Base-by-base conservation (phyloP, 2,888 invertebrate genomes). In the Drosophila gaucha region DNA sequence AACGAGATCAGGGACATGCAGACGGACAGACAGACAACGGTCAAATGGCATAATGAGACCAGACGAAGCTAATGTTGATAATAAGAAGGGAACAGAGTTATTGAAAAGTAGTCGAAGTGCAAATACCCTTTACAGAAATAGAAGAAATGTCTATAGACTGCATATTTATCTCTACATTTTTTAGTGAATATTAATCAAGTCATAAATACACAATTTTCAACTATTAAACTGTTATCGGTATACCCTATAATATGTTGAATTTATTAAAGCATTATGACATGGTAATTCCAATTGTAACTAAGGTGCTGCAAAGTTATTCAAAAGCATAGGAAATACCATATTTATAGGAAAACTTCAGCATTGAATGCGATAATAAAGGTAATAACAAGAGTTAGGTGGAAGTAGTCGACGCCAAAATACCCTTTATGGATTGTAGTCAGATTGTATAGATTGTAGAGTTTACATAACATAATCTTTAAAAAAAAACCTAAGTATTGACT, bases 1-100 rank as follows among this genome's bases (percentile, higher is more conserved):
- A 83, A 80, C 68, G 85, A 83, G 83, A 86, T 83, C 83, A 84
- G 82, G 85, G 82, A 67, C 75, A 68, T 30, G 50, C 46, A 74
- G 74, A 51, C n/a, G 20, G 24, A 35, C 18, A 20, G 14, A 14
- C 24, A 31, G n/a, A 46, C 50, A 78, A 57, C 58, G 56, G 64
- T 64, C 67, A 78, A 74, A 66, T 71, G 62, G 63, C 72, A 60
- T 52, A 63, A 57, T 65, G 66, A 56, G 56, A n/a, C 28, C 44
- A 46, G 18, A 16, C 39, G 14, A 24, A 52, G 38, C 39, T 28
- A 51, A 41, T 9, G 43, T 50, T 28, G 30, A 52, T 67, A 33
- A 50, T 43, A n/a, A 35, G 8, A 33, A 35, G 33, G 10, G 16
- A 43, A 10, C 14, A 6, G 10, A 41, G 24, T 10, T 26, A 14